Percentiles rank a stretch among this genome's conserved stretches.
Evolutionary conservation across 2,888 invertebrate genomes (phyloP).

Genomic region (Apodemia zela): DNA sequence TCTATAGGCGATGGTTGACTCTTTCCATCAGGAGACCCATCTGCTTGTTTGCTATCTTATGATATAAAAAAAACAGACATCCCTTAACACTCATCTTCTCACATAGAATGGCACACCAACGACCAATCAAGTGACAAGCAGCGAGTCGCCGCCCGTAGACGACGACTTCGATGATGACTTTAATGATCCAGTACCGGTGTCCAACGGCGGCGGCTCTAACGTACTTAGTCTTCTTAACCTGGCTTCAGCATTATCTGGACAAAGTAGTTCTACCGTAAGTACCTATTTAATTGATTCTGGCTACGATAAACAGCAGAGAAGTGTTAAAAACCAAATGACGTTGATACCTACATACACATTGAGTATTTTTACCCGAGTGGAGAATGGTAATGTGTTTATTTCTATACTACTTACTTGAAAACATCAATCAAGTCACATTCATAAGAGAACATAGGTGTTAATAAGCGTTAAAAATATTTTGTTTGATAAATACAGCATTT

Average conservation of each 20-base stretch:
- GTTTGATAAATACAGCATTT: too few relatives aligned
- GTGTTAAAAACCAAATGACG: background rate
- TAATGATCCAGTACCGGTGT: conserved; percentile 33
- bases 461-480: too few relatives aligned
- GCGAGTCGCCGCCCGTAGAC: conserved; percentile 31
- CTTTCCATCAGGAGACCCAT: too few relatives aligned
- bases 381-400: too few relatives aligned
- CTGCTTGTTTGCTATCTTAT: too few relatives aligned
- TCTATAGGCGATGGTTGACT: too few relatives aligned
- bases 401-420: too few relatives aligned
- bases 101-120: background rate
- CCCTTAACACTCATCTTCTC: background rate
- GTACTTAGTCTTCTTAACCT: conserved; percentile 58
- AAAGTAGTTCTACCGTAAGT: conserved; percentile 51
- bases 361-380: too few relatives aligned
- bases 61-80: too few relatives aligned
- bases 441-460: too few relatives aligned
- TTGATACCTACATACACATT: too few relatives aligned
- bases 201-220: conserved; percentile 50
- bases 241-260: conserved; percentile 49
- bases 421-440: too few relatives aligned
- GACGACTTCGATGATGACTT: conserved; percentile 49
- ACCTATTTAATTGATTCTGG: background rate
- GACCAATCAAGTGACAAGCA: conserved; percentile 2
- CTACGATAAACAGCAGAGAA: background rate